Evolutionary conservation across 2,888 invertebrate species (phyloP).

Genomic region (Graphium colonna): DNA sequence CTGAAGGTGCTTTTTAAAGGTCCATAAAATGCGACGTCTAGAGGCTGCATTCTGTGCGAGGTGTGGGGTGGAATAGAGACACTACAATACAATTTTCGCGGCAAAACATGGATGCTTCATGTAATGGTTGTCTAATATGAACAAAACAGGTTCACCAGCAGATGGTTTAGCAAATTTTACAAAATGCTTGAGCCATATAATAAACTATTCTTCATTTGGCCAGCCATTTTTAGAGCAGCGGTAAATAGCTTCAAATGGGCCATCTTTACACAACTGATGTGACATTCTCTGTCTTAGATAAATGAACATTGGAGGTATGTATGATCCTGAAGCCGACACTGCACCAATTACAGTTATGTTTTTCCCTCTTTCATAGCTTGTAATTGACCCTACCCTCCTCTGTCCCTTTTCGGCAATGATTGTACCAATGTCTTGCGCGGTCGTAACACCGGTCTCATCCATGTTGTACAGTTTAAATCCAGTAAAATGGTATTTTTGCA

Average conservation of each 20-base stretch:
- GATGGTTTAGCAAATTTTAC: neutral
- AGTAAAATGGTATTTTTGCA: too few relatives aligned
- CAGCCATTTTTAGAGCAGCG: slow-evolving; percentile 37
- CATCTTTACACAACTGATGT: slow-evolving; percentile 43
- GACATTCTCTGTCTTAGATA: slow-evolving; percentile 51
- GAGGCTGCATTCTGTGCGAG: neutral
- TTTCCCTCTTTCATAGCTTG: too few relatives aligned
- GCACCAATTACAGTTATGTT: slow-evolving; percentile 52
- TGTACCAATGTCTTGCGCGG: too few relatives aligned
- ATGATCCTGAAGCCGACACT: slow-evolving; percentile 47
- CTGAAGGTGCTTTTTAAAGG: slow-evolving; percentile 30
- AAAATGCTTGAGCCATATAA: slow-evolving; percentile 21
- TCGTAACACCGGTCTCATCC: too few relatives aligned
- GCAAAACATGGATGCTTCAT: neutral
- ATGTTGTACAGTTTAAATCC: too few relatives aligned
- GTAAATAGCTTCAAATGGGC: slow-evolving; percentile 39
- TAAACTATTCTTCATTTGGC: slow-evolving; percentile 36
- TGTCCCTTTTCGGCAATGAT: neutral
- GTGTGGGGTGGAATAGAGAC: neutral
- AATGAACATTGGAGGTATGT: slow-evolving; percentile 59
- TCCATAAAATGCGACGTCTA: neutral
- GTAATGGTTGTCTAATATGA: neutral
- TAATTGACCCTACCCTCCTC: slow-evolving; percentile 49
- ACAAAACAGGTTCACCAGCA: neutral
- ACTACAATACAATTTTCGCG: neutral